A percentile compares a stretch with the other conserved stretches of the same genome.
Evolutionary conservation across 2,888 invertebrate genomes (phyloP).

Genomic region (Leptinotarsa rubiginosa): DNA sequence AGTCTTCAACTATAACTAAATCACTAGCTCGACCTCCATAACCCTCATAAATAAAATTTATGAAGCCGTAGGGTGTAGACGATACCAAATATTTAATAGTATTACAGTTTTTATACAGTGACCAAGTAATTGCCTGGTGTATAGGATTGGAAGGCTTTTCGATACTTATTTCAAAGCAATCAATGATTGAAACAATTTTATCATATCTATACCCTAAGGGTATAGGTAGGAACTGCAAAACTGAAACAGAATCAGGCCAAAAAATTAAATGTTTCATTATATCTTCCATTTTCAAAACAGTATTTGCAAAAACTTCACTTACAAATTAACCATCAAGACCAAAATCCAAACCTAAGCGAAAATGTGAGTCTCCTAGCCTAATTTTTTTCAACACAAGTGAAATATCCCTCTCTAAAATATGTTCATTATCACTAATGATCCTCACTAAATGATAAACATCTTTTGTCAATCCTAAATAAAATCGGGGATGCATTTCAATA

Average conservation of each 20-base stretch:
- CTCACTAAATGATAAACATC: too few relatives aligned
- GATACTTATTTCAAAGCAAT: not conserved
- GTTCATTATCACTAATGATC: too few relatives aligned
- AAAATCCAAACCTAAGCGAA: not conserved
- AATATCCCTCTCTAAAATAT: too few relatives aligned
- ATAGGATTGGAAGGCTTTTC: not conserved
- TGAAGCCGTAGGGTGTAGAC: too few relatives aligned
- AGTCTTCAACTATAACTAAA: too few relatives aligned
- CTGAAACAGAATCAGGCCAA: too few relatives aligned
- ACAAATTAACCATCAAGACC: not conserved
- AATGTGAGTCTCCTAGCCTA: not conserved
- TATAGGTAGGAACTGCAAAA: not conserved
- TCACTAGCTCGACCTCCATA: too few relatives aligned
- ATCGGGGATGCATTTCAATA: not conserved
- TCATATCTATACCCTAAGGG: not conserved
- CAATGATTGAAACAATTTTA: not conserved
- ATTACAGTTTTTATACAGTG: not conserved
- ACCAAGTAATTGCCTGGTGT: not conserved
- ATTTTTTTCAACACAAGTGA: not conserved
- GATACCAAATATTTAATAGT: not conserved
- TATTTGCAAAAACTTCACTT: conserved; percentile 1
- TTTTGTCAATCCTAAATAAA: too few relatives aligned
- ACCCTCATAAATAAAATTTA: too few relatives aligned
- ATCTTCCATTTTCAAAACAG: too few relatives aligned
- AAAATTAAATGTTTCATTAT: too few relatives aligned